phyloP scores from a whole-genome alignment of 2,797 vertebrate species.

The Sebastes matsubarae region DNA sequence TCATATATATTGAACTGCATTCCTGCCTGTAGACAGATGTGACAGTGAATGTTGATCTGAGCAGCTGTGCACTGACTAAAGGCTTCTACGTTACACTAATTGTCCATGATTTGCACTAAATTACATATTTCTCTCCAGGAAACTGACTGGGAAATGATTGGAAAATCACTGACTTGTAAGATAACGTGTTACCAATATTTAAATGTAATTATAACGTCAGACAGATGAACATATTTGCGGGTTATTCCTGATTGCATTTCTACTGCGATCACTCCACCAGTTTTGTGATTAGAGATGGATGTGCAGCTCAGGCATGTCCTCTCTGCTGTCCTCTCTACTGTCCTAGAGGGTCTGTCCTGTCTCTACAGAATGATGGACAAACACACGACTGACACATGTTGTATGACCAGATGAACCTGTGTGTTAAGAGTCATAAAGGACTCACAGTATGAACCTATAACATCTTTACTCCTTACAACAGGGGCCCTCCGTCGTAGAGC shows the following conservation, averaged over 20 bases:
- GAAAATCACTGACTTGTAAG: not conserved
- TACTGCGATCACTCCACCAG: not conserved
- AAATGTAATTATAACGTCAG: not conserved
- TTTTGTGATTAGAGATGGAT: not conserved
- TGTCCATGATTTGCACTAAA: not conserved
- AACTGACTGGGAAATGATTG: not conserved
- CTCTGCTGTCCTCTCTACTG: not conserved
- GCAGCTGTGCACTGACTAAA: not conserved
- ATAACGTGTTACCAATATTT: not conserved
- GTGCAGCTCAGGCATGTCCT: not conserved
- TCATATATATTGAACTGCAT: not conserved
- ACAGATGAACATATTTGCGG: not conserved
- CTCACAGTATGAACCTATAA: not conserved
- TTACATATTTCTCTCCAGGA: not conserved
- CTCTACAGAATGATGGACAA: no score
- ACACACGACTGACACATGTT: not conserved
- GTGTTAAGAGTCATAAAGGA: conserved; percentile 8
- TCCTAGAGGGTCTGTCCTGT: no score
- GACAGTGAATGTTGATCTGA: not conserved
- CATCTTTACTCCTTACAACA: no score
- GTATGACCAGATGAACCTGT: not conserved
- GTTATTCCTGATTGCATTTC: not conserved
- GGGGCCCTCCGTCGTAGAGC: no score
- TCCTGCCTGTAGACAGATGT: not conserved
- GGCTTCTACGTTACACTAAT: not conserved